These are phyloP conservation scores for Scelioninae gen. 1 DNA, from an alignment of 2,888 invertebrate genomes.

Conservation along the genomic window DNA sequence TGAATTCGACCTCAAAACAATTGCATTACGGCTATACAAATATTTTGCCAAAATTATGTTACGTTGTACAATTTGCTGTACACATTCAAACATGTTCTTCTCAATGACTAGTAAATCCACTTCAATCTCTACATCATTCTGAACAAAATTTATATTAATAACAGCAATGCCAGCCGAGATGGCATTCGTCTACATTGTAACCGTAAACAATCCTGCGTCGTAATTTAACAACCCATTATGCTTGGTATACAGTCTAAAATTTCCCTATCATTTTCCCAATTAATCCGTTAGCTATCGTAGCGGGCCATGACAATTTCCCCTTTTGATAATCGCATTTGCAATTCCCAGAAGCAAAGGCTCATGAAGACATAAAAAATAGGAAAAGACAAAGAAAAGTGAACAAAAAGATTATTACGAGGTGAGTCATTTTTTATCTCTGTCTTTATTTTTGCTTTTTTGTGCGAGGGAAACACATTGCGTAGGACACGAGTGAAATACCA, in stretches of 20 bases:
- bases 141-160: not conserved
- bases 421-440: constrained; percentile 9
- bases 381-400: not conserved
- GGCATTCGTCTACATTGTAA: constrained; percentile 1
- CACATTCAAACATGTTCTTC: too few relatives aligned
- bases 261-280: constrained; percentile 30
- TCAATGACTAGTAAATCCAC: not conserved
- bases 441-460: constrained; percentile 3
- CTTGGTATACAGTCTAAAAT: constrained; percentile 14
- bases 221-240: constrained; percentile 18
- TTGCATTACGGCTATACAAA: too few relatives aligned
- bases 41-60: too few relatives aligned
- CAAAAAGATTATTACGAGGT: constrained; percentile 33
- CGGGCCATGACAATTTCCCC: constrained; percentile 7
- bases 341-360: constrained; percentile 1
- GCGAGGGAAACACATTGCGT: constrained; percentile 25
- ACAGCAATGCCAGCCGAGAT: not conserved
- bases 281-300: constrained; percentile 18
- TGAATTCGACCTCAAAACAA: too few relatives aligned
- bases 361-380: not conserved
- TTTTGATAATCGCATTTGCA: constrained; percentile 5
- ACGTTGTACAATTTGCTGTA: too few relatives aligned
- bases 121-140: not conserved
- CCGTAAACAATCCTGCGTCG: not conserved
- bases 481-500: constrained; percentile 60